phyloP scores from a whole-genome alignment of 2,888 invertebrate genomes.

The Helicoverpa assulta region DNA sequence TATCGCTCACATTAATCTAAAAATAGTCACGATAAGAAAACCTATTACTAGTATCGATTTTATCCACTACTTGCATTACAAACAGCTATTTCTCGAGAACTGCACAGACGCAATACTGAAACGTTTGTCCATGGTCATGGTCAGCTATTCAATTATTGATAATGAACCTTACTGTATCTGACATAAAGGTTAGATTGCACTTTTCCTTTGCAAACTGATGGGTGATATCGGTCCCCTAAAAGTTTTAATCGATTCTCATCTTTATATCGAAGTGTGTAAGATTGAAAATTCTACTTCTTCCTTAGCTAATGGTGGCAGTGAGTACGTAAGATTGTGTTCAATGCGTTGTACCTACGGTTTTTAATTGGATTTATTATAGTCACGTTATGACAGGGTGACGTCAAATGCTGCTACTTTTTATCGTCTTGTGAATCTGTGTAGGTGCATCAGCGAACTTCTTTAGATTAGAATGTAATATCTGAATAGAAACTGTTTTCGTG shows the following conservation, averaged over 20 bases:
- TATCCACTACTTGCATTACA: slow-evolving; percentile 17
- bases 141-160: background rate
- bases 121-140: slow-evolving; percentile 35
- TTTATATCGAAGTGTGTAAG: background rate
- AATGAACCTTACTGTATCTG: slow-evolving; percentile 8
- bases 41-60: slow-evolving; percentile 1
- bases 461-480: background rate
- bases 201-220: background rate
- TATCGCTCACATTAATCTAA: slow-evolving; percentile 2
- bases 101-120: slow-evolving; percentile 17
- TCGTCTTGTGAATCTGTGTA: background rate
- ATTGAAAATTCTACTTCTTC: background rate
- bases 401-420: background rate
- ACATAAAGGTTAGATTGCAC: background rate
- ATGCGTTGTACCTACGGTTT: slow-evolving; percentile 5
- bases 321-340: background rate
- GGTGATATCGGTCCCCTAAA: slow-evolving; percentile 1
- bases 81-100: slow-evolving; percentile 6
- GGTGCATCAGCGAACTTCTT: slow-evolving; percentile 4
- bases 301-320: background rate
- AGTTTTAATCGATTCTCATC: background rate
- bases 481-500: too few species aligned
- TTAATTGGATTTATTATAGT: slow-evolving; percentile 8
- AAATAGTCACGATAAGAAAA: slow-evolving; percentile 24
- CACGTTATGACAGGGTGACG: slow-evolving; percentile 17